Conservation (phyloP, 2,113 vertebrate species). For the Eleginops maclovinus region DNA sequence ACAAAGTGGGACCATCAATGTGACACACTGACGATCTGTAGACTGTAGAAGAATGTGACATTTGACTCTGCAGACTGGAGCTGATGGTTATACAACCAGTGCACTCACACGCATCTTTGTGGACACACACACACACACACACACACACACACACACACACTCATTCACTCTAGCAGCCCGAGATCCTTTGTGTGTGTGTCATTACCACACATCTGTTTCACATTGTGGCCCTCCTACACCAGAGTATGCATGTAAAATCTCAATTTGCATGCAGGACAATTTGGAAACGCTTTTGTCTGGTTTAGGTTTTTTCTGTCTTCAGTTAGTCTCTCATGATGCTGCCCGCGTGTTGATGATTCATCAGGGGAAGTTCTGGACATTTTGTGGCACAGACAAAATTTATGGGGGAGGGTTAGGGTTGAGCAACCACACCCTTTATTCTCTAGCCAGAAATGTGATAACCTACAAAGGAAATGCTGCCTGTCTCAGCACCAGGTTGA, state of each 20-base stretch:
- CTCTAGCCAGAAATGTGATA: slow-evolving; percentile 64
- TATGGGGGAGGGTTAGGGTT: slow-evolving; percentile 36
- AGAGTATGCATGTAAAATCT: slow-evolving; percentile 34
- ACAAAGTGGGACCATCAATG: slow-evolving; percentile 39
- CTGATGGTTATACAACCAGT: slow-evolving; percentile 67
- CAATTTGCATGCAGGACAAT: slow-evolving; percentile 34
- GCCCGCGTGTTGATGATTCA: slow-evolving; percentile 71
- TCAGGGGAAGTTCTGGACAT: slow-evolving; percentile 64
- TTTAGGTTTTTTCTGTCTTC: slow-evolving; percentile 13
- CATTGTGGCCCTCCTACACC: slow-evolving; percentile 62
- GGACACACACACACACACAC: neutral
- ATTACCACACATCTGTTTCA: slow-evolving; percentile 79
- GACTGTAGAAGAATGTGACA: slow-evolving; percentile 69
- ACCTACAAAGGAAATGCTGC: slow-evolving; percentile 34
- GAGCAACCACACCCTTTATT: slow-evolving; percentile 76
- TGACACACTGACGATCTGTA: slow-evolving; percentile 40
- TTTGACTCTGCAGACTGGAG: slow-evolving; percentile 73
- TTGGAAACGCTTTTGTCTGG: slow-evolving; percentile 54
- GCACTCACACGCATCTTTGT: slow-evolving; percentile 10
- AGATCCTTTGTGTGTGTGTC: slow-evolving; percentile 46
- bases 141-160: slow-evolving; percentile 13
- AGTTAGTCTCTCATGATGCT: slow-evolving; percentile 39
- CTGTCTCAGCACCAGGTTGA: neutral
- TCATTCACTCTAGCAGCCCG: slow-evolving; percentile 32
- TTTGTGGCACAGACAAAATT: slow-evolving; percentile 40